These are phyloP conservation scores for Amorpha juglandis DNA, from an alignment of 2,888 invertebrate species.

Conservation along the genomic window DNA sequence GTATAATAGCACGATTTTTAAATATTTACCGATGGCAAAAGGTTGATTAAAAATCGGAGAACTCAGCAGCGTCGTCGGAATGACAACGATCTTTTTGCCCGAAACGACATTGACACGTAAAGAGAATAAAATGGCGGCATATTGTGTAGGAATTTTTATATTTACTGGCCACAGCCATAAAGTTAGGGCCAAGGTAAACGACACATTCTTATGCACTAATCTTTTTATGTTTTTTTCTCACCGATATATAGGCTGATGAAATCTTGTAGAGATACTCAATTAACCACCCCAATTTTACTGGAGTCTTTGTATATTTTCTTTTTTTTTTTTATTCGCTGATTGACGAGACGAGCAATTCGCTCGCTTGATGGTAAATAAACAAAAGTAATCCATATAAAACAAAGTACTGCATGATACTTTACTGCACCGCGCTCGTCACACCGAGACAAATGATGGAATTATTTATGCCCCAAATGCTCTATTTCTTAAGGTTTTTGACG, in stretches of 20 bases:
- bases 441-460: no score
- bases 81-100: constrained; percentile 47
- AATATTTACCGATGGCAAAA: constrained; percentile 24
- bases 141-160: constrained; percentile 38
- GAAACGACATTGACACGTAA: constrained; percentile 51
- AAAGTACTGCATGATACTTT: no score
- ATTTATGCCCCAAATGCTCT: no score
- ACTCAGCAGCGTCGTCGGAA: constrained; percentile 12
- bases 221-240: neutral
- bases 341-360: no score
- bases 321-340: no score
- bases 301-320: no score
- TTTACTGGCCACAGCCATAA: constrained; percentile 32
- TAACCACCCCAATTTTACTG: neutral
- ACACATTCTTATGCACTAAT: neutral
- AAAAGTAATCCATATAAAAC: no score
- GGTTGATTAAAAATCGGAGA: constrained; percentile 20
- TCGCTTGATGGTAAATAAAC: no score
- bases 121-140: constrained; percentile 34
- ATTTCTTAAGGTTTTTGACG: no score
- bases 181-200: constrained; percentile 23
- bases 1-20: constrained; percentile 29
- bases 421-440: no score
- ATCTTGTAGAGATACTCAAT: neutral
- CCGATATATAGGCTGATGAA: neutral